Conservation (phyloP, 2,888 invertebrate genomes). For the Dicyrtomina minuta region DNA sequence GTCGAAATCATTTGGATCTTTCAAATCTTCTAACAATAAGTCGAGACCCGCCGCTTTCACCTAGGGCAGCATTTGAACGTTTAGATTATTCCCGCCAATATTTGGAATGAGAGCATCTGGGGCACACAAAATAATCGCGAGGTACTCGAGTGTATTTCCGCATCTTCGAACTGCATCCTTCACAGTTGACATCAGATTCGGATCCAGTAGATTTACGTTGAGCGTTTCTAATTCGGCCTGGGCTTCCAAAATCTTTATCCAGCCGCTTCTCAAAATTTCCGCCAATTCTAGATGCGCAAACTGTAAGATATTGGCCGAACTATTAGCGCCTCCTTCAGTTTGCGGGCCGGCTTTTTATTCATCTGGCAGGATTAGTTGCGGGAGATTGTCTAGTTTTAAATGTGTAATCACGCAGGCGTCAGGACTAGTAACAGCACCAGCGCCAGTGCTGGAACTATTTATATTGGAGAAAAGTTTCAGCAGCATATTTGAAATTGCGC, state of each 20-base stretch:
- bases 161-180: not conserved
- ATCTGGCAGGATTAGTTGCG: not conserved
- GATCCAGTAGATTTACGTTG: not conserved
- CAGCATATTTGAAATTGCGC: not conserved
- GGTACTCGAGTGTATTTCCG: not conserved
- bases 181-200: not conserved
- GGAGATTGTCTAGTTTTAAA: conserved; percentile 10
- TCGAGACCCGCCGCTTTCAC: too few relatives aligned
- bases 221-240: not conserved
- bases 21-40: too few relatives aligned
- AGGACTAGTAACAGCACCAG: too few relatives aligned
- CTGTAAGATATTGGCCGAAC: not conserved
- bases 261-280: not conserved
- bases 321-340: not conserved
- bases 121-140: not conserved
- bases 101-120: conserved; percentile 8
- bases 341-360: too few relatives aligned
- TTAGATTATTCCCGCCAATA: too few relatives aligned
- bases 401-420: too few relatives aligned
- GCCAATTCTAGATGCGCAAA: not conserved
- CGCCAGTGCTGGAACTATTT: too few relatives aligned
- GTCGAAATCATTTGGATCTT: not conserved
- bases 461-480: too few relatives aligned
- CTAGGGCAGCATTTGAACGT: too few relatives aligned
- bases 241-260: not conserved